Percentiles rank a stretch among this genome's conserved stretches.
Evolutionary conservation across 1,140 invertebrate species (phyloP).

Genomic region (Phymastichus coffea): DNA sequence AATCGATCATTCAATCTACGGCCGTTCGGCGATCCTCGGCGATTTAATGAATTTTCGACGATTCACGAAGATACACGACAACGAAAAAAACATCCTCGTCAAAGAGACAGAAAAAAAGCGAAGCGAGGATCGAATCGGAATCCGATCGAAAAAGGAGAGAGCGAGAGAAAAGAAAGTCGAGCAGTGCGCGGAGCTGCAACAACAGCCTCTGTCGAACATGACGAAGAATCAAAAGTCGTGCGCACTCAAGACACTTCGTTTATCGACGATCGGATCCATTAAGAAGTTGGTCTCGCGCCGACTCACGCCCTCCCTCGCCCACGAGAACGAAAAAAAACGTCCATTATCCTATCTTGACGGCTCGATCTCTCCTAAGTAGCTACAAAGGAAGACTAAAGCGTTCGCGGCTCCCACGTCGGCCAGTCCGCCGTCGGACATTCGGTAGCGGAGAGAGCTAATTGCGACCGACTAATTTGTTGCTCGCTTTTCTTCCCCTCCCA

Average conservation of each 20-base stretch:
- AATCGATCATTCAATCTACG: too few species aligned
- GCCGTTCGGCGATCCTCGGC: too few species aligned
- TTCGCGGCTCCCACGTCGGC: background rate
- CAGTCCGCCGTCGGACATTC: background rate
- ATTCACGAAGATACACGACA: too few species aligned
- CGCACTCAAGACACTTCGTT: constrained; percentile 13
- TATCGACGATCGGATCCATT: constrained; percentile 18
- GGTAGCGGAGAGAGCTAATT: background rate
- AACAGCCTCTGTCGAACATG: too few species aligned
- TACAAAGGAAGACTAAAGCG: constrained; percentile 36
- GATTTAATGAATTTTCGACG: too few species aligned
- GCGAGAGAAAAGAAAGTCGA: too few species aligned
- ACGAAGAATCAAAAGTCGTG: constrained; percentile 9
- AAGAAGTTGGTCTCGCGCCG: background rate
- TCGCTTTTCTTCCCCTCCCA: background rate
- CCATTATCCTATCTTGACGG: constrained; percentile 50
- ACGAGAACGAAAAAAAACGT: constrained; percentile 27
- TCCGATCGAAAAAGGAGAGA: too few species aligned
- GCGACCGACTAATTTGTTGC: background rate
- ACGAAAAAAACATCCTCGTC: too few species aligned
- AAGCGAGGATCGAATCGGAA: too few species aligned
- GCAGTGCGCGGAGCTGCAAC: too few species aligned
- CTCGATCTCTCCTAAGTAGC: constrained; percentile 52
- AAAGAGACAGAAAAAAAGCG: background rate
- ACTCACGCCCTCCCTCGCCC: background rate